These are phyloP conservation scores for Sceloporus tristichus DNA, from an alignment of 2,113 vertebrate species.

Conservation along the genomic window DNA sequence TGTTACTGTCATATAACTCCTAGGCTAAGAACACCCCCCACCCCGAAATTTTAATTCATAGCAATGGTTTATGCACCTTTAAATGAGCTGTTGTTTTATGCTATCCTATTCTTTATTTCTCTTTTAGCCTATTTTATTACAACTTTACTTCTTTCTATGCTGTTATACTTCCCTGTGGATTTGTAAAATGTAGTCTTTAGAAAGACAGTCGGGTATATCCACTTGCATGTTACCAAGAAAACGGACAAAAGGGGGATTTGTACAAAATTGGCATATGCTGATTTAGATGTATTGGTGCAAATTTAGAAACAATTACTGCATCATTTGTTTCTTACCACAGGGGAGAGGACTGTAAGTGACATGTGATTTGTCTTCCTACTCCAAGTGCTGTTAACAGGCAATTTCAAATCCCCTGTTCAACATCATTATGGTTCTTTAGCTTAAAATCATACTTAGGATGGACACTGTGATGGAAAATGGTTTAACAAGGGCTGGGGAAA, in stretches of 20 bases:
- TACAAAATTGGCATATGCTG: not conserved
- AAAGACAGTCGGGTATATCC: not conserved
- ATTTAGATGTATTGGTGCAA: not conserved
- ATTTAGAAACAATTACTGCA: not conserved
- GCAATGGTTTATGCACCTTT: too few species aligned
- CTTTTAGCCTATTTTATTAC: not conserved
- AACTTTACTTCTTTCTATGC: not conserved
- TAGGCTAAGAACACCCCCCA: not conserved
- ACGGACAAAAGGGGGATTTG: not conserved
- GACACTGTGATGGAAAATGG: not conserved
- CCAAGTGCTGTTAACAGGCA: not conserved
- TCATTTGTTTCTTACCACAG: not conserved
- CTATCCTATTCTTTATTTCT: not conserved
- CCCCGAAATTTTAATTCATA: not conserved
- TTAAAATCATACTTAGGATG: not conserved
- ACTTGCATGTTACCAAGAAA: not conserved
- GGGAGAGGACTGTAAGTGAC: not conserved
- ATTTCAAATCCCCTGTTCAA: not conserved
- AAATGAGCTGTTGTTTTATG: not conserved
- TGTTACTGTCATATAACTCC: not conserved
- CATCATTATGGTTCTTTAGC: not conserved
- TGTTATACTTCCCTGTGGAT: not conserved
- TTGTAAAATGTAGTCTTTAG: not conserved
- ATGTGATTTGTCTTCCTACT: too few species aligned
- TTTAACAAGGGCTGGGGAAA: too few species aligned